Evolutionary conservation across 1,140 invertebrate species (phyloP), one percentile per base, ranked within the genome.

Genomic region (Caenorhabditis tropicalis): DNA sequence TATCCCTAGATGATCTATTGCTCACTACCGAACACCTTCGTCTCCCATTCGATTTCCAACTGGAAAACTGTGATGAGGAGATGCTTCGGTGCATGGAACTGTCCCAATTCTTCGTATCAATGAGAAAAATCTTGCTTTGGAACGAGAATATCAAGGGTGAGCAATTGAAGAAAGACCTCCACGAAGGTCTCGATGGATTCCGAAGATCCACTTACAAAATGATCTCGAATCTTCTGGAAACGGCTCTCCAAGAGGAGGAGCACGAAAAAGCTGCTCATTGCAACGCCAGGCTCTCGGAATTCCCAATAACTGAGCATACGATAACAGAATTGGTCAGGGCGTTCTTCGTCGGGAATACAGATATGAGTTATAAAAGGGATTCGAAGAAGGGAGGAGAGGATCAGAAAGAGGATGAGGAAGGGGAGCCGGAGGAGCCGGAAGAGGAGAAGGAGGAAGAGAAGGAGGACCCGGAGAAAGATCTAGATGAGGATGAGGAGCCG

Each of bases 211-310:
- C 65, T n/a, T 74, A 74, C 36, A 74, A 74, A 43, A 74, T 74
- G 65, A 39, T 74, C 0, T 33, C 65, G 10, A 74, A 74, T 74
- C 36, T 74, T 1, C 29, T 74, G 65, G 65, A 74, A 21, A 74
- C 65, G 33, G 65, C 65, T 7, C 36, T 74, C 21, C 65, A 74
- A 36, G 65, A 74, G 36, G 43, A 74, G 29, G 65, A 74, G 29
- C n/a, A 43, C 65, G 65, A 74, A 21, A 74, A 74, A n/a, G 36
- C 29, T 6, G 65, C 65, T 2, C 65, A 74, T 43, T 74, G 65
- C n/a, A 74, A 74, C 36, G 65, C 65, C n/a, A 33, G 65, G 21
- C n/a, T 74, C 1, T 74, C 65, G 21, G 65, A 74, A 43, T 74
- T 74, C 21, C 65, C 65, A 16, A 74, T 74, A 2, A 74, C 33